Evolutionary conservation across 1,140 invertebrate species (phyloP).

Genomic region (Papilio glaucus): DNA sequence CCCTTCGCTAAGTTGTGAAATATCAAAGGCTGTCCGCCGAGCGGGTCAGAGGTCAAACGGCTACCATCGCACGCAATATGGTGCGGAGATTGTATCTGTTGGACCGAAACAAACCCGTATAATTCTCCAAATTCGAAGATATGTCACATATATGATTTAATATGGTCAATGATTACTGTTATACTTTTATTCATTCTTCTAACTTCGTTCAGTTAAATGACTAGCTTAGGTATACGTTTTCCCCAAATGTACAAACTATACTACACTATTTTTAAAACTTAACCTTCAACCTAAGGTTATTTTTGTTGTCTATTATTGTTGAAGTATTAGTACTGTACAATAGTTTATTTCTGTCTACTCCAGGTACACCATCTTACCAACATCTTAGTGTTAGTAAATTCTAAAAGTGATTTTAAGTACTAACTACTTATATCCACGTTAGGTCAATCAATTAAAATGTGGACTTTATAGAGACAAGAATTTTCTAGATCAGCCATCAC

Average conservation of each 20-base stretch:
- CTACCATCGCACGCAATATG: slow-evolving; percentile 8
- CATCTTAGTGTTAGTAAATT: not conserved
- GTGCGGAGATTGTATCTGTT: not conserved
- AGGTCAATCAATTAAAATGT: not conserved
- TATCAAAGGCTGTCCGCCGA: not conserved
- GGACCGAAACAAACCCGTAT: not conserved
- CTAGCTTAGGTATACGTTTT: too few relatives aligned
- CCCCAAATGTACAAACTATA: too few relatives aligned
- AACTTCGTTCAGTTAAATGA: too few relatives aligned
- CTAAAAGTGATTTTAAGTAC: not conserved
- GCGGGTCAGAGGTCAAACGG: slow-evolving; percentile 22
- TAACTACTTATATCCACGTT: not conserved
- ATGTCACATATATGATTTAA: too few relatives aligned
- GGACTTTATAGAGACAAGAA: not conserved
- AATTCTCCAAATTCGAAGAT: too few relatives aligned
- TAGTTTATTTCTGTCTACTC: too few relatives aligned
- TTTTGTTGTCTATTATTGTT: too few relatives aligned
- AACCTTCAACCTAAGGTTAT: too few relatives aligned
- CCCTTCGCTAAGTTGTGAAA: slow-evolving; percentile 37
- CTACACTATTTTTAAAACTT: too few relatives aligned
- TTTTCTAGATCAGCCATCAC: slow-evolving; percentile 29
- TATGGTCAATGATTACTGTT: too few relatives aligned
- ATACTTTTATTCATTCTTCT: not conserved
- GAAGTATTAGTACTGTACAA: too few relatives aligned
- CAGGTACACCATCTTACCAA: too few relatives aligned